Percentiles rank a stretch among this genome's conserved stretches.
These are phyloP conservation scores for Ceriagrion tenellum DNA, from an alignment of 2,888 invertebrate genomes.

Conservation along the genomic window DNA sequence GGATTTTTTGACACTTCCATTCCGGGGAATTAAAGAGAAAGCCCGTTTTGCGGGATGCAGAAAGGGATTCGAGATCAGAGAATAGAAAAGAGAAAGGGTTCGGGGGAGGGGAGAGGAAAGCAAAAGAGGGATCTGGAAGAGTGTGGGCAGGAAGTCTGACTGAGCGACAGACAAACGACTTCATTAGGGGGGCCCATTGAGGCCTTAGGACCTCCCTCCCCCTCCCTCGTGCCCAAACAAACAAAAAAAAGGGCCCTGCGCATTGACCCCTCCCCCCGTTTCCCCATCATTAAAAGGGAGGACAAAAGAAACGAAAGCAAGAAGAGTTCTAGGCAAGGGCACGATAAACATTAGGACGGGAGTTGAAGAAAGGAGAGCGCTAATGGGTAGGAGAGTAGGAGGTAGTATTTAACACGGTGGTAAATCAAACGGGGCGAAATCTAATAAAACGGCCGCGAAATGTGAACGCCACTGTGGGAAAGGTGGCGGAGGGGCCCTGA, in stretches of 20 bases:
- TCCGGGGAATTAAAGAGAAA: slow-evolving; percentile 5
- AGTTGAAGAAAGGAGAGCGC: not conserved
- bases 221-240: not conserved
- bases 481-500: not conserved
- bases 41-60: not conserved
- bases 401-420: not conserved
- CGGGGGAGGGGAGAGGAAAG: not conserved
- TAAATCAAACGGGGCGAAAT: slow-evolving; percentile 1
- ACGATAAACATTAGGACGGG: slow-evolving; percentile 12
- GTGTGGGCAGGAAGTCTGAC: not conserved
- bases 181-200: not conserved
- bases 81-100: not conserved
- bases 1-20: slow-evolving; percentile 30
- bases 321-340: not conserved
- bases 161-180: slow-evolving; percentile 32
- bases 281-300: not conserved
- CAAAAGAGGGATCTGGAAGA: not conserved
- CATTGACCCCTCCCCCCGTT: not conserved
- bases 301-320: not conserved
- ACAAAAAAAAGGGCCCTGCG: not conserved
- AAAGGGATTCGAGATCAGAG: not conserved
- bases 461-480: not conserved
- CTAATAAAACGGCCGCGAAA: not conserved
- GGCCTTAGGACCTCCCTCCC: not conserved
- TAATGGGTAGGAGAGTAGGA: not conserved